Percentiles rank a stretch among this genome's conserved stretches.
phyloP scores from a whole-genome alignment of 2,797 vertebrate species.

The Perodicticus potto region DNA sequence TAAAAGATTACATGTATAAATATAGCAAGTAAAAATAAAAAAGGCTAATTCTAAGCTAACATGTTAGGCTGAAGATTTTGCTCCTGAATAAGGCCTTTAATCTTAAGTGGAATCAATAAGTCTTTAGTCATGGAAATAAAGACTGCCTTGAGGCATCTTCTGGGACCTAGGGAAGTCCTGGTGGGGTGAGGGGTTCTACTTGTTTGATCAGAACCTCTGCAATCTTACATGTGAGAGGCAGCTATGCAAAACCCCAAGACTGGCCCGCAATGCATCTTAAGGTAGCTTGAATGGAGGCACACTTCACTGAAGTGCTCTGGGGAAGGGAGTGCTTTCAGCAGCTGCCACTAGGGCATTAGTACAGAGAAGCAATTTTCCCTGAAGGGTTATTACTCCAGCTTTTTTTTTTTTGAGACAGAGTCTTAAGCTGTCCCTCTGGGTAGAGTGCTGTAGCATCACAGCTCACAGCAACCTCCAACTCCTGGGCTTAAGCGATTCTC shows the following conservation, averaged over 20 bases:
- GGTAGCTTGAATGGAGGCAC: neutral
- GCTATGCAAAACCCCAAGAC: neutral
- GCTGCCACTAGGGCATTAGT: neutral
- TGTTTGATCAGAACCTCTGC: neutral
- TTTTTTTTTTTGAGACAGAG: too few relatives aligned
- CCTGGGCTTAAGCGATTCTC: too few relatives aligned
- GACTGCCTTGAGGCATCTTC: neutral
- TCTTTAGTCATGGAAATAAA: neutral
- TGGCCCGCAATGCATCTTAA: neutral
- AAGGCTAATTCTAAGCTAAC: conserved; percentile 11
- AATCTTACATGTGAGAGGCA: neutral
- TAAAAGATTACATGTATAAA: too few relatives aligned
- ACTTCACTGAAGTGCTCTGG: neutral
- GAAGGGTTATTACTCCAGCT: neutral
- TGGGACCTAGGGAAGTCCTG: neutral
- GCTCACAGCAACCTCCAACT: too few relatives aligned
- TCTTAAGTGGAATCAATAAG: neutral
- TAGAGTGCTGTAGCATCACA: too few relatives aligned
- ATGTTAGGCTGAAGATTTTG: neutral
- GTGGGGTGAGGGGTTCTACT: neutral
- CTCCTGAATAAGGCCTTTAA: neutral
- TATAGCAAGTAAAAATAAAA: too few relatives aligned
- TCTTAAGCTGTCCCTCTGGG: too few relatives aligned
- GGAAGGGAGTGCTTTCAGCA: neutral
- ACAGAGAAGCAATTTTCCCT: neutral